A percentile compares a stretch with the other conserved stretches of the same genome.
Evolutionary conservation across 2,888 invertebrate species (phyloP).

Genomic region (Harpagoxenus sublaevis): DNA sequence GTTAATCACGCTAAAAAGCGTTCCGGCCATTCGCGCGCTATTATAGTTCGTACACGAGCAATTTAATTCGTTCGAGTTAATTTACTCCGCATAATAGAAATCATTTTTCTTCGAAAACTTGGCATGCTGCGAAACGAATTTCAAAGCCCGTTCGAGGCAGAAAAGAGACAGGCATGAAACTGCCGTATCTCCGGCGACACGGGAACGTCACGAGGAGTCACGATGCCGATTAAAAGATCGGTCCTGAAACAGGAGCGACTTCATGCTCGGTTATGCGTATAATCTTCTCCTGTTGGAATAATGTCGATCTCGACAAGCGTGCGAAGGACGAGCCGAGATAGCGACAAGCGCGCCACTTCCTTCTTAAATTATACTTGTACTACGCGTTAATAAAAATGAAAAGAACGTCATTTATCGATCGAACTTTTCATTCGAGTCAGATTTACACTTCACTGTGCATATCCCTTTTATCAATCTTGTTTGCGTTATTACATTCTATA

Average conservation of each 20-base stretch:
- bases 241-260: conserved; percentile 41
- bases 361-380: neutral
- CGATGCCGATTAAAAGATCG: conserved; percentile 37
- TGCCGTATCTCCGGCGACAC: conserved; percentile 11
- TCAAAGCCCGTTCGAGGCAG: neutral
- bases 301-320: conserved; percentile 52
- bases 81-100: conserved; percentile 31
- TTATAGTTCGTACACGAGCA: conserved; percentile 12
- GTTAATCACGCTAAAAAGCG: conserved; percentile 37
- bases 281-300: conserved; percentile 59
- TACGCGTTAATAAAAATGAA: conserved; percentile 55
- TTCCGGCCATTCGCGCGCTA: conserved; percentile 10
- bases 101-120: conserved; percentile 31
- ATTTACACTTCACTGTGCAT: conserved; percentile 29
- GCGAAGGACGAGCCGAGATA: conserved; percentile 25
- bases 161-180: conserved; percentile 37
- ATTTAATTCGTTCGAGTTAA: conserved; percentile 46
- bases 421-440: conserved; percentile 68
- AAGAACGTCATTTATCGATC: conserved; percentile 66
- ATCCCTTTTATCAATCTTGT: conserved; percentile 62
- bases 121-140: conserved; percentile 29
- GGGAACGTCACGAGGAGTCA: conserved; percentile 11
- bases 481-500: conserved; percentile 8
- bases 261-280: conserved; percentile 61
- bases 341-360: conserved; percentile 17